Base-by-base conservation (phyloP, 2,888 invertebrate species). In the Monoplex corrugatus region DNA sequence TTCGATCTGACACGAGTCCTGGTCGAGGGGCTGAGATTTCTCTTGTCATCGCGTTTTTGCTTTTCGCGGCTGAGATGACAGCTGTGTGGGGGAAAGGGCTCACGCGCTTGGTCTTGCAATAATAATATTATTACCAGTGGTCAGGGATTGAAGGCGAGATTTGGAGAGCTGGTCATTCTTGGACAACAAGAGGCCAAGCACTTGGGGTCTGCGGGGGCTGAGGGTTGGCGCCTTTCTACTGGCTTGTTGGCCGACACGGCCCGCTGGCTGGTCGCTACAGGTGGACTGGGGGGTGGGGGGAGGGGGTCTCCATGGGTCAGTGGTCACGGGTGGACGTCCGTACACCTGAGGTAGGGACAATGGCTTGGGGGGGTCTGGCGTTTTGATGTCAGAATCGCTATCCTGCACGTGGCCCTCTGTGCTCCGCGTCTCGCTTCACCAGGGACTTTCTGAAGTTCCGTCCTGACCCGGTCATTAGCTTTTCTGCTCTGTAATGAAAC, bases 21-120 rank as follows among this genome's bases (percentile, higher is more conserved):
- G 35, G 23, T 45, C 38, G 38, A 23, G 78, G 84, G 50, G 45
- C 5, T 8, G 38, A 35, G 44, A 84, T 84, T 84, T 44, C 23
- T 38, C 57, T 45, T 57, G 84, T 50, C 84, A 57, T 68, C 68
- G 38, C 57, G 50, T 43, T 19, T 83, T 44, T 84, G 84, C 50
- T 84, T 84, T 84, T 84, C 84, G 84, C 84, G 84, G 84, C 84
- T 84, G 84, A 84, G 84, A 50, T 84, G 84, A 84, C 44, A 57
- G 84, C n/a, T n/a, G 38, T 32, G 35, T 80, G 38, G 45, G n/a
- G 50, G n/a, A 38, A 35, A 38, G 35, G 35, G 8, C 45, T 10
- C 57, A 3, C 50, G n/a, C 57, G 38, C 50, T 19, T 19, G 84
- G 2, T n/a, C 84, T 57, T 84, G 84, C 57, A 84, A 84, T 84